Base-by-base conservation (phyloP, 2,113 vertebrate genomes). In the Pseudois nayaur region DNA sequence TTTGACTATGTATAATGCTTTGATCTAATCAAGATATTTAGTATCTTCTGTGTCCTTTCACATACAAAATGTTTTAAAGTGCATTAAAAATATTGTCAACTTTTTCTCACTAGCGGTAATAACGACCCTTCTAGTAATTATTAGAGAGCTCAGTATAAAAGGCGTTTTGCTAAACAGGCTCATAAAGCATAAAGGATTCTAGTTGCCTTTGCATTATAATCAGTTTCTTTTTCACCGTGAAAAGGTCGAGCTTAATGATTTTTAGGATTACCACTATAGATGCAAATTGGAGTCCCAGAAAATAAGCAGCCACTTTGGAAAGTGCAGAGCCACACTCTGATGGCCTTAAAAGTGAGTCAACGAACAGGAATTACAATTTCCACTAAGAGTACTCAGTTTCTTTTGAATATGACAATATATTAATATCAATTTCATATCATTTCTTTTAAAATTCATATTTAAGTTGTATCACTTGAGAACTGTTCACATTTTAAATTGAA, bases 301-400 rank as follows among this genome's bases (percentile, higher is more conserved):
- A 97, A 79, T 48, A 90, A 91, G 88, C n/a, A 89, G 87, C 45
- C 55, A 89, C 36, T 96, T 96, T 85, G 92, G 54, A 93, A 87
- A n/a, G 15, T 62, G 87, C 91, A 97, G 78, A 97, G 86, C 97
- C 91, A 96, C 29, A 92, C 88, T 96, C 43, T 5, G 21, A 96
- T 96, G 83, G 83, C 79, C 96, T 97, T 97, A 95, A 91, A 97
- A 98, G 76, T 79, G 88, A 97, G 90, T 78, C 93, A 98, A 97
- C 85, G 62, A 97, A 84, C 57, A 15, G 13, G 52, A 36, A 83
- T 83, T 43, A 92, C 76, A 83, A 89, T 95, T 98, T 97, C 96
- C 95, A 95, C 50, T 83, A 92, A 50, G 29, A 79, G 48, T 88
- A 92, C 92, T 98, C 79, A 97, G 95, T 97, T 97, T 15, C 19